Base-by-base conservation (phyloP, 2,113 vertebrate genomes). In the Anolis carolinensis region DNA sequence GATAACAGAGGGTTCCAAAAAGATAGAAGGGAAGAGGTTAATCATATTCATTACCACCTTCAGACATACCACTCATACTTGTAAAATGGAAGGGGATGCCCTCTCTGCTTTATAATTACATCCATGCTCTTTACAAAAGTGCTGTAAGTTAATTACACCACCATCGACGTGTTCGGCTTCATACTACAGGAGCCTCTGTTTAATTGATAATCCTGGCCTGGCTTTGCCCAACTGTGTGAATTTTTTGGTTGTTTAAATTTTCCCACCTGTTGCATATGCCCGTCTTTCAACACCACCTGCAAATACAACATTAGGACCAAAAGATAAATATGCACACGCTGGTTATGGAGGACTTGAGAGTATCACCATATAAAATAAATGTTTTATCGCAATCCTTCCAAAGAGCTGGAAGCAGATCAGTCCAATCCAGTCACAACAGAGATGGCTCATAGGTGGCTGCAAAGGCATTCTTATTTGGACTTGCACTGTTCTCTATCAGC, bases 401-500 rank as follows among this genome's bases (percentile, higher is more conserved):
- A 65, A 59, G 55, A 34, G 77, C 83, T 62, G 36, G 90, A 75
- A 55, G 3, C 85, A 89, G 65, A 79, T 59, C 77, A 75, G 79
- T 75, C 89, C 83, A 79, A 80, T 67, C 74, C 30, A 86, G 89
- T 89, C 8, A 1, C 52, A 89, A 80, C 81, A 52, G n/a, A 55
- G 34, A 0, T 0, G 70, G 89, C 79, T 0, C 77, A 73, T 87
- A 86, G 92, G 88, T 92, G 87, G 87, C 90, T 95, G 91, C 90
- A 92, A 93, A 94, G 92, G 90, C 93, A 86, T 88, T 92, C 92
- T 76, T 16, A 52, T 55, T 87, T 90, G 86, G 91, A 81, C 90
- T 91, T 87, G 84, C 89, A 90, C 88, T 93, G 90, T 86, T 91
- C 90, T 90, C 82, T 94, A 95, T 94, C 91, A 92, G 90, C 93